Base-by-base conservation (phyloP, 92 coral and sea anemone genomes). In the Pocillopora grandis region DNA sequence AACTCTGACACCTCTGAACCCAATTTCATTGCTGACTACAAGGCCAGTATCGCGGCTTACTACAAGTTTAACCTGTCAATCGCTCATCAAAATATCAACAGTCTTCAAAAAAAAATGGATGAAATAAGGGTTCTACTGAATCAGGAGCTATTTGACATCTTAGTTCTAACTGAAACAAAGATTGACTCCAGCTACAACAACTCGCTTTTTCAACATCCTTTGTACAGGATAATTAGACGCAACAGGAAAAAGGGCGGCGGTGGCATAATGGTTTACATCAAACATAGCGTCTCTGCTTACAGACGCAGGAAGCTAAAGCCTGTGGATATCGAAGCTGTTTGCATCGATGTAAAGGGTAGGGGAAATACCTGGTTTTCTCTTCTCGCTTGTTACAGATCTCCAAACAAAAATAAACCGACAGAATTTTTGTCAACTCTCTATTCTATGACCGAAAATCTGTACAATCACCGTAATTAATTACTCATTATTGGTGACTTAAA, bases 191-290 rank as follows among this genome's bases (percentile, higher is more conserved):
- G 72, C 27, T 13, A 66, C 72, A 66, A 66, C 72, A 66, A 66
- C 48, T 66, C 72, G 31, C 72, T 66, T 27, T 66, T 21, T n/a
- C 72, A 66, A 66, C 72, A 66, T 66, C 72, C 72, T 66, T 21
- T 66, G 11, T 66, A 17, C 72, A 66, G 72, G 72, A 66, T 66
- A 11, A 66, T 66, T 4, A 21, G 35, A 21, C 35, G 31, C 72
- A 2, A 17, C 33, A 66, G 52, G 52, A 42, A 42, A 42, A 42
- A 42, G 52, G 52, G 52, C 52, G 52, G 52, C 52, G 52, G 52
- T 42, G 52, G 52, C 31, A 27, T 27, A 27, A 27, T 27, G 31
- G 31, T 27, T 27, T 27, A 27, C 31, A 27, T 27, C 31, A 27
- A 27, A 27, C 31, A 27, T 27, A 27, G 31, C 52, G 52, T 42